These are phyloP conservation scores for Scomber colias DNA, from an alignment of 2,113 vertebrate genomes.

Conservation along the genomic window DNA sequence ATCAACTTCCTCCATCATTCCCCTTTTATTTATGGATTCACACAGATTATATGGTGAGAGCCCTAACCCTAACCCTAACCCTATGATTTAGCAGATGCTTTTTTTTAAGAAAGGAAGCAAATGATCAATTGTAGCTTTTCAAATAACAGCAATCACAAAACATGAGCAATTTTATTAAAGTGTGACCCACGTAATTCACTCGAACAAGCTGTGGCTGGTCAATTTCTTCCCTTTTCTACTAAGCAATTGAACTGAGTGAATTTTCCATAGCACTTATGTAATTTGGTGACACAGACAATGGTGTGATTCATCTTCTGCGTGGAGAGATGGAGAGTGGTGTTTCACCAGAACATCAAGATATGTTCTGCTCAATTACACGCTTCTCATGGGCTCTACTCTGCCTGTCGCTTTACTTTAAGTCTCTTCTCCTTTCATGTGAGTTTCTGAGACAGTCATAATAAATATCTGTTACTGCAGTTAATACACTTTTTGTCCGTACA, in stretches of 20 bases:
- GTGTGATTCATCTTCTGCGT: slow-evolving; percentile 70
- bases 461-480: slow-evolving; percentile 47
- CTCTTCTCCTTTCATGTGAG: slow-evolving; percentile 23
- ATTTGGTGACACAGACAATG: slow-evolving; percentile 75
- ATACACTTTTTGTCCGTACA: slow-evolving; percentile 18
- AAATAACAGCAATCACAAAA: slow-evolving; percentile 31
- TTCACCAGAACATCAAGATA: slow-evolving; percentile 71
- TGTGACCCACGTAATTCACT: slow-evolving; percentile 42
- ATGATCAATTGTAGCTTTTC: slow-evolving; percentile 14
- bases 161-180: slow-evolving; percentile 9
- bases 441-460: slow-evolving; percentile 33
- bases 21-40: not conserved
- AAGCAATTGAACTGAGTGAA: slow-evolving; percentile 60
- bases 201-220: slow-evolving; percentile 30
- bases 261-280: slow-evolving; percentile 71
- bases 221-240: slow-evolving; percentile 46
- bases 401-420: slow-evolving; percentile 53
- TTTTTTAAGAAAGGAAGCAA: not conserved
- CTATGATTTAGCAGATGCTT: not conserved
- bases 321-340: slow-evolving; percentile 47
- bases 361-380: slow-evolving; percentile 75
- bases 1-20: not conserved
- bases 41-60: not conserved
- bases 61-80: not conserved
- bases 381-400: slow-evolving; percentile 40